Percentiles rank a stretch among this genome's conserved stretches.
Conservation (phyloP, 2,797 vertebrate genomes). For the Crocodylus rhombifer region DNA sequence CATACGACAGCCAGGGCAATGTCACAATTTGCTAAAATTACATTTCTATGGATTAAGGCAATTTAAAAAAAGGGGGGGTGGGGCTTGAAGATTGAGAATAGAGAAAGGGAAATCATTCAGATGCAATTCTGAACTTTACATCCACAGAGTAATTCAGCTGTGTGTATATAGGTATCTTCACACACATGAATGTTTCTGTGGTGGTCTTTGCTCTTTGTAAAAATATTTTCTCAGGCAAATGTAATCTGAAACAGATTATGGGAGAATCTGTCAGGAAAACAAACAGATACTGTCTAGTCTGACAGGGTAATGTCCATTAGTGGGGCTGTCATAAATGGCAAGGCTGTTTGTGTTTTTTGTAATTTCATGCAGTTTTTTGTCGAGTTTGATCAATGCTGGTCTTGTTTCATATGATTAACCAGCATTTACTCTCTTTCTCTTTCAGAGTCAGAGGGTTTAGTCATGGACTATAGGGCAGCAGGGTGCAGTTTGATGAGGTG, state of each 20-base stretch:
- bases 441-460: constrained; percentile 5
- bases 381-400: constrained; percentile 40
- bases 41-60: not conserved
- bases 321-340: not conserved
- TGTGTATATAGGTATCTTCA: not conserved
- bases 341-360: constrained; percentile 34
- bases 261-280: constrained; percentile 54
- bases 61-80: not conserved
- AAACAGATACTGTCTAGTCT: constrained; percentile 30
- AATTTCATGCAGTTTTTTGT: constrained; percentile 58
- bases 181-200: not conserved
- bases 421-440: not conserved
- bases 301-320: constrained; percentile 23
- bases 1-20: not conserved
- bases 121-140: not conserved
- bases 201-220: constrained; percentile 20
- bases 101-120: not conserved
- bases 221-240: constrained; percentile 54
- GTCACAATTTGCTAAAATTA: constrained; percentile 14
- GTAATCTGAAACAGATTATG: constrained; percentile 57
- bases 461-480: constrained; percentile 31
- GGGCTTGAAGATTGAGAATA: not conserved
- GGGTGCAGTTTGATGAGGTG: not conserved
- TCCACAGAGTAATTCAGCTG: not conserved
- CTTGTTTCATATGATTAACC: constrained; percentile 34